Conservation (phyloP, 2,797 vertebrate species). For the Cyclopterus lumpus region DNA sequence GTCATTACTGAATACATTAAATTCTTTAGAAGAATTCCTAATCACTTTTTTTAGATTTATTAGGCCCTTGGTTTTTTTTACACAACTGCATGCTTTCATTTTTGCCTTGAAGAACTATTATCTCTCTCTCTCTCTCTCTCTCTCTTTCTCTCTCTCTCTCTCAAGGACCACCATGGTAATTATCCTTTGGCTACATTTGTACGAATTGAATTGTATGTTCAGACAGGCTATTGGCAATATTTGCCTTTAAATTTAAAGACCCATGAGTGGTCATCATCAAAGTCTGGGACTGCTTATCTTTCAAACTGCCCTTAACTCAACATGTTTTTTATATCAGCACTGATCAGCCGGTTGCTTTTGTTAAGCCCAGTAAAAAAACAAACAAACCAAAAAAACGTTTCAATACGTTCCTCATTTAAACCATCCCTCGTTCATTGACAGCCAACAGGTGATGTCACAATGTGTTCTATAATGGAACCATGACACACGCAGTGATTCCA, state of each 20-base stretch:
- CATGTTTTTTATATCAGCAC: background rate
- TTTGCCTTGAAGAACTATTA: background rate
- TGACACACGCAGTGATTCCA: background rate
- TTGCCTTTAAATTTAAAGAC: background rate
- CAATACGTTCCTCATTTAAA: background rate
- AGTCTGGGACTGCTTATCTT: background rate
- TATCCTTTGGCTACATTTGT: background rate
- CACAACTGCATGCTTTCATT: background rate
- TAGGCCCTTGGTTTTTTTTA: background rate
- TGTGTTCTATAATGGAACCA: background rate
- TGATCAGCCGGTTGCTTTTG: background rate
- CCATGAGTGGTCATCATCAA: background rate
- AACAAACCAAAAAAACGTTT: conserved; percentile 2
- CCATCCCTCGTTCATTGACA: conserved; percentile 1
- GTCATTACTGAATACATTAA: conserved; percentile 5
- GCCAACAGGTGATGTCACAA: conserved; percentile 5
- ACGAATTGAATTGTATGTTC: background rate
- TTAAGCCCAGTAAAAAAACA: background rate
- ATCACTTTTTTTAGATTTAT: background rate
- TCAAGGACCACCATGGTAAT: background rate
- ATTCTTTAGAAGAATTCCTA: background rate
- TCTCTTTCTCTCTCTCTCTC: too few relatives aligned
- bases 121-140: background rate
- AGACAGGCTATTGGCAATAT: background rate
- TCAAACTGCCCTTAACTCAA: background rate